These are phyloP conservation scores for Phylloscopus trochiloides DNA, from an alignment of 2,113 vertebrate genomes.

Conservation along the genomic window DNA sequence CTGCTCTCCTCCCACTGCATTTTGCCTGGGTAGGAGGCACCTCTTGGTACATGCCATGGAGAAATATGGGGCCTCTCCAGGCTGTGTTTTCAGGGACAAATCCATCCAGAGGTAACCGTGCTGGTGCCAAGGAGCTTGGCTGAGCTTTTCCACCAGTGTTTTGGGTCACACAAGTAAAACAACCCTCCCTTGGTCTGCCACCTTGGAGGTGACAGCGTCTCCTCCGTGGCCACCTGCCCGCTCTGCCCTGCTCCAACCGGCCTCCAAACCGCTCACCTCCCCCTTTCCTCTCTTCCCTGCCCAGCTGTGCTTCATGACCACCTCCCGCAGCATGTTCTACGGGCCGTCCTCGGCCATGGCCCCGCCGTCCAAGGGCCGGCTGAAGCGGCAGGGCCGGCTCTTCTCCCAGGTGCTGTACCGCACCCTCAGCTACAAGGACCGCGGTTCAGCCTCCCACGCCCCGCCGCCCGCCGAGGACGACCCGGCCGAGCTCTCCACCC, in stretches of 20 bases:
- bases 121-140: background rate
- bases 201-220: background rate
- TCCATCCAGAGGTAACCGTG: background rate
- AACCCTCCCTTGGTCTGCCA: background rate
- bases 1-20: background rate
- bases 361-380: constrained; percentile 86
- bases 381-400: constrained; percentile 91
- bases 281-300: background rate
- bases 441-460: constrained; percentile 62
- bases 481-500: constrained; percentile 90
- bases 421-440: constrained; percentile 90
- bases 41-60: background rate
- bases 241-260: background rate
- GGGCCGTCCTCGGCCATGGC: constrained; percentile 87
- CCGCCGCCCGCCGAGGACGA: constrained; percentile 73
- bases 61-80: background rate
- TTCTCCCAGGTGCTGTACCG: constrained; percentile 89
- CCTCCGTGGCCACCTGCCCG: fast-evolving
- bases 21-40: background rate
- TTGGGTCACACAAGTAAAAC: background rate
- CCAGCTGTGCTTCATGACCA: background rate
- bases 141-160: background rate
- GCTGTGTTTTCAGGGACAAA: background rate
- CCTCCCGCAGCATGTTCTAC: constrained; percentile 85
- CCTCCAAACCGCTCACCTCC: background rate